phyloP scores from a whole-genome alignment of 2,888 invertebrate genomes.

The Enchytraeus crypticus region DNA sequence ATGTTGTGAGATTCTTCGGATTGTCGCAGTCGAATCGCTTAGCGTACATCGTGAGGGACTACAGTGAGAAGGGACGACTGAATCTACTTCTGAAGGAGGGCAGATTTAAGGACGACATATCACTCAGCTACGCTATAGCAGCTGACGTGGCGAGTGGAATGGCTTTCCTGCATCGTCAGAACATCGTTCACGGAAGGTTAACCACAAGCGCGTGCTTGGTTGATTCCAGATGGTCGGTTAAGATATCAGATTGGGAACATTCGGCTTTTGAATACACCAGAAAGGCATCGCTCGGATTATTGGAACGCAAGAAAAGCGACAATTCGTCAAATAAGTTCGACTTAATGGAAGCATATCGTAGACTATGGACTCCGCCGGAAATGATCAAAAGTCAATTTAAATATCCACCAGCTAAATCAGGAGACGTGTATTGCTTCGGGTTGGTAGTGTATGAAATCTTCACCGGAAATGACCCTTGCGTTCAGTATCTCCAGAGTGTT shows the following conservation, averaged over 20 bases:
- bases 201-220: constrained; percentile 33
- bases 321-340: background rate
- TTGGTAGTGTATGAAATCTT: constrained; percentile 37
- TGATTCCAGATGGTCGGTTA: constrained; percentile 41
- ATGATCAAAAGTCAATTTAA: constrained; percentile 26
- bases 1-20: constrained; percentile 37
- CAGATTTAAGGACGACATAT: constrained; percentile 32
- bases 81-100: constrained; percentile 34
- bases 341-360: constrained; percentile 7
- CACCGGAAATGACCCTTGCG: constrained; percentile 36
- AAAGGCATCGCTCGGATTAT: background rate
- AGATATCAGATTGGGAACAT: constrained; percentile 40
- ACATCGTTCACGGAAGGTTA: constrained; percentile 38
- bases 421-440: constrained; percentile 39
- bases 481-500: constrained; percentile 30
- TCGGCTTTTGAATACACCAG: constrained; percentile 18
- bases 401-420: constrained; percentile 22
- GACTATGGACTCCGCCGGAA: constrained; percentile 32
- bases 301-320: background rate
- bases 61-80: constrained; percentile 35
- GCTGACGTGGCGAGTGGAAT: constrained; percentile 25
- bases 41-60: constrained; percentile 31
- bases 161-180: constrained; percentile 36
- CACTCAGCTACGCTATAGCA: constrained; percentile 32
- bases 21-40: constrained; percentile 29